phyloP scores from a whole-genome alignment of 2,888 invertebrate genomes.

The Eilema caniola region DNA sequence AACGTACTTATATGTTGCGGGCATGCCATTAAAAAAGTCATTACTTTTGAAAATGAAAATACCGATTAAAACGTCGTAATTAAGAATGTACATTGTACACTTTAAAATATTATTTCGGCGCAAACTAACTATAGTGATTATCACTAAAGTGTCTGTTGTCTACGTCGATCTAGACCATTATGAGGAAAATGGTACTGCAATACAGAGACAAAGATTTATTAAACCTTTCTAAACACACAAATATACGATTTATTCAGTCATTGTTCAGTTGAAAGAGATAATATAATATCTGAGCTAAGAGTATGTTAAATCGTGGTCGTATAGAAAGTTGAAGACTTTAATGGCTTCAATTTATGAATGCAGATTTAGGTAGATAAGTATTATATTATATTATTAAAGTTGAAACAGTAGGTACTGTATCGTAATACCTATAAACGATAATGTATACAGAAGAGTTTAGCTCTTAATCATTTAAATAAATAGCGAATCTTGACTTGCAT shows the following conservation, averaged over 20 bases:
- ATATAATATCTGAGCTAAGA: background rate
- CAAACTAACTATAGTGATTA: background rate
- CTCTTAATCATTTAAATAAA: too few species aligned
- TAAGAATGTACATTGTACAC: too few species aligned
- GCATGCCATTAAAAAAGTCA: background rate
- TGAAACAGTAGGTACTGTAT: too few species aligned
- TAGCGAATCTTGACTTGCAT: background rate
- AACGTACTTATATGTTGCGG: too few species aligned
- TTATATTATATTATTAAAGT: background rate
- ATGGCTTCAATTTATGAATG: background rate
- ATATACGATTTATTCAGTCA: slow-evolving; percentile 9
- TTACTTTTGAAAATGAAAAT: background rate
- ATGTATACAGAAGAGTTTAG: too few species aligned
- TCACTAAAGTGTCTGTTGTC: background rate
- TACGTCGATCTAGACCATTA: background rate
- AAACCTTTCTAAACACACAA: slow-evolving; percentile 2
- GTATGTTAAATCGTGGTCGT: slow-evolving; percentile 5
- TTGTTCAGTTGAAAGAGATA: slow-evolving; percentile 9
- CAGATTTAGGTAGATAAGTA: background rate
- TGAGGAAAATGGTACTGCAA: background rate
- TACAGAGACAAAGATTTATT: slow-evolving; percentile 9
- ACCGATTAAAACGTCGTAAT: too few species aligned
- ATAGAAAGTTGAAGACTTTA: background rate
- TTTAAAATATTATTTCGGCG: background rate
- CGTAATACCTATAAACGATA: too few species aligned